Conservation (phyloP, 2,113 vertebrate species). For the Felis catus region DNA sequence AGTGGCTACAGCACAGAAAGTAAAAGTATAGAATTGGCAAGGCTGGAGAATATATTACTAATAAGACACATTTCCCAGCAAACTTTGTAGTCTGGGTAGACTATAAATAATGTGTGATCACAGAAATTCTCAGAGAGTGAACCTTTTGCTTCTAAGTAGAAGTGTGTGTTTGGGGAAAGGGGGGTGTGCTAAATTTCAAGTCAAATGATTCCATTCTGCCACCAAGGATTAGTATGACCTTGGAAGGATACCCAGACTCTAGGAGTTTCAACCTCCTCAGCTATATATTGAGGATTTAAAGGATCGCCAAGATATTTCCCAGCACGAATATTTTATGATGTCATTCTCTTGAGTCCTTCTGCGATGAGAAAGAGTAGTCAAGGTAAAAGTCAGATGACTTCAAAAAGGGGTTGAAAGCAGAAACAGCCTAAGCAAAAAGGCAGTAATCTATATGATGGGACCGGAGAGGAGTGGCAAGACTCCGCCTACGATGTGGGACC, state of each 20-base stretch:
- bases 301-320: slow-evolving; percentile 6
- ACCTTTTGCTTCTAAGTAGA: slow-evolving; percentile 75
- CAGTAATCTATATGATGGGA: neutral
- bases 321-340: slow-evolving; percentile 17
- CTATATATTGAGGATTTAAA: neutral
- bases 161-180: neutral
- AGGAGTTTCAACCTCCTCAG: neutral
- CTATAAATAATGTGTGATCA: slow-evolving; percentile 82
- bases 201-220: slow-evolving; percentile 61
- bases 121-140: slow-evolving; percentile 77
- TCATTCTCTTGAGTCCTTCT: slow-evolving; percentile 24
- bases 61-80: slow-evolving; percentile 77
- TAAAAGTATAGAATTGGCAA: slow-evolving; percentile 75
- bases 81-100: slow-evolving; percentile 76
- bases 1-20: slow-evolving; percentile 62
- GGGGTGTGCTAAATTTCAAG: slow-evolving; percentile 60
- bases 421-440: neutral
- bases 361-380: neutral
- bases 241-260: slow-evolving; percentile 29
- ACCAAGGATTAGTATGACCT: slow-evolving; percentile 63
- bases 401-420: neutral
- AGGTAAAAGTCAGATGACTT: neutral
- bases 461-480: neutral
- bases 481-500: neutral
- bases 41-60: slow-evolving; percentile 79